Evolutionary conservation across 2,797 vertebrate species (phyloP).

Genomic region (Oryzias sinensis): DNA sequence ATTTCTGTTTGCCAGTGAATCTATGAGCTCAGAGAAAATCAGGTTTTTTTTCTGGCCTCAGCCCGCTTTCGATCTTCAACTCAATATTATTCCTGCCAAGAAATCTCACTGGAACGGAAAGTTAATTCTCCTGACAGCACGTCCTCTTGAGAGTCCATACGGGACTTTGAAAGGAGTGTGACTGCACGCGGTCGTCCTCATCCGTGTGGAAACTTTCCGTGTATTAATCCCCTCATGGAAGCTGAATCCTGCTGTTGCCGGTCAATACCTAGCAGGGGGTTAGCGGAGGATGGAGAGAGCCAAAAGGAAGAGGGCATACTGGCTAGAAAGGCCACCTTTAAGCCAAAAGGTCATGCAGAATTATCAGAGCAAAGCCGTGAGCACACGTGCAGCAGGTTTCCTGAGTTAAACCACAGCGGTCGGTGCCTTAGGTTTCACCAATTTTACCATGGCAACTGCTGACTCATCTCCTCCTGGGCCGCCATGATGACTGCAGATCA

Average conservation of each 20-base stretch:
- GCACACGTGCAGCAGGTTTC: slow-evolving; percentile 16
- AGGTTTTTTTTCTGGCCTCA: slow-evolving; percentile 14
- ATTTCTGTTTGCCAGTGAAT: slow-evolving; percentile 7
- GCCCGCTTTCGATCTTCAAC: background rate
- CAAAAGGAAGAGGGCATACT: slow-evolving; percentile 45
- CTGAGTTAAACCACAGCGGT: slow-evolving; percentile 15
- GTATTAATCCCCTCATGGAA: slow-evolving; percentile 55
- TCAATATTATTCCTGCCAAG: slow-evolving; percentile 22
- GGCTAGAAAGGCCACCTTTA: slow-evolving; percentile 39
- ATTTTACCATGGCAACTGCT: slow-evolving; percentile 38
- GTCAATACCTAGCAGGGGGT: slow-evolving; percentile 58
- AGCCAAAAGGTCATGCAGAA: slow-evolving; percentile 54
- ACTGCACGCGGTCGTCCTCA: slow-evolving; percentile 22
- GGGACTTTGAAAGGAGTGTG: slow-evolving; percentile 26
- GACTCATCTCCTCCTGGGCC: background rate
- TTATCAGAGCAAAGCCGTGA: slow-evolving; percentile 33
- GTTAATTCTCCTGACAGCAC: slow-evolving; percentile 8
- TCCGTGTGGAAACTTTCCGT: slow-evolving; percentile 49
- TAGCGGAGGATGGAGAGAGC: slow-evolving; percentile 25
- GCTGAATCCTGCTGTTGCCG: slow-evolving; percentile 48
- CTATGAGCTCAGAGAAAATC: background rate
- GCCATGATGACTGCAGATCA: no score
- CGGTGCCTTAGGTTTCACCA: slow-evolving; percentile 3
- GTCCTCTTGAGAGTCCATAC: background rate
- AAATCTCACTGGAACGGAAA: slow-evolving; percentile 16